Percentiles rank a stretch among this genome's conserved stretches.
These are phyloP conservation scores for Cotesia chilonis DNA, from an alignment of 1,140 invertebrate species.

Conservation along the genomic window DNA sequence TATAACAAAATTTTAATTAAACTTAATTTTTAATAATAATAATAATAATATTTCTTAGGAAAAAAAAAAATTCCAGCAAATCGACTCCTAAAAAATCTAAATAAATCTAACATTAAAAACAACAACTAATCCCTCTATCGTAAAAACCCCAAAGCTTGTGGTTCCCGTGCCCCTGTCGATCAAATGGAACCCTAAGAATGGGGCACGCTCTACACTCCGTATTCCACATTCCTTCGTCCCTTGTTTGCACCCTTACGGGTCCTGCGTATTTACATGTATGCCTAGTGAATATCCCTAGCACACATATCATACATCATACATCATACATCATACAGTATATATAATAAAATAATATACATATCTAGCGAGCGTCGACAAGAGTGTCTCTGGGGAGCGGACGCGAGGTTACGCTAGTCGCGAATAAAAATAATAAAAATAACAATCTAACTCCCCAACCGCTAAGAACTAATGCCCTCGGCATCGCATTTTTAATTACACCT, in stretches of 20 bases:
- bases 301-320: neutral
- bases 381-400: too few relatives aligned
- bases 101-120: neutral
- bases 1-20: too few relatives aligned
- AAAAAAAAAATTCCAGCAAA: too few relatives aligned
- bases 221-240: neutral
- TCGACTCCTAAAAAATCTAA: too few relatives aligned
- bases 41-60: too few relatives aligned
- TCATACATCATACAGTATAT: neutral
- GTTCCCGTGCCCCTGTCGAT: slow-evolving; percentile 13
- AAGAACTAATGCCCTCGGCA: too few relatives aligned
- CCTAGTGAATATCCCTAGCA: neutral
- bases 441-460: too few relatives aligned
- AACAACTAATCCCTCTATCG: neutral
- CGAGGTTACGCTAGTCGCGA: too few relatives aligned
- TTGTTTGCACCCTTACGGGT: neutral
- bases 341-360: neutral
- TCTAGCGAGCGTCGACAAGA: too few relatives aligned
- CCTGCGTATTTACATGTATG: neutral
- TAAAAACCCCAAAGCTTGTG: slow-evolving; percentile 4
- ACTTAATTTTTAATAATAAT: too few relatives aligned
- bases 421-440: too few relatives aligned
- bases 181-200: slow-evolving; percentile 10
- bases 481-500: too few relatives aligned
- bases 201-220: slow-evolving; percentile 19